Base-by-base conservation (phyloP, 2,797 vertebrate species). In the Karalla daura region DNA sequence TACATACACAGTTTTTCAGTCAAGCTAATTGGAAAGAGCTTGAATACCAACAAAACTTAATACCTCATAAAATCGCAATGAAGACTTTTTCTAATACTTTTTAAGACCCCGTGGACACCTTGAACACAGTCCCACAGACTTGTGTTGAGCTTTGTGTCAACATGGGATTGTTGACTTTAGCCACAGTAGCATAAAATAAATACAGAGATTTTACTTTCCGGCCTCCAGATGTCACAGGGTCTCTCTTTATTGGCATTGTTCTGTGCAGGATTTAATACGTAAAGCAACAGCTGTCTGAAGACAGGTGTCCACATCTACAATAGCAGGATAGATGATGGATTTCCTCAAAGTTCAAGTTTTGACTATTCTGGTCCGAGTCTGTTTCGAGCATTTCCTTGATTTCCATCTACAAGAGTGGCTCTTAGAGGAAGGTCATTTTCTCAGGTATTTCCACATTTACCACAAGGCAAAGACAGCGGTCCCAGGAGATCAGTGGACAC, bases 321-420 rank as follows among this genome's bases (percentile, higher is more conserved):
- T 17, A 35, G 27, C 44, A 41, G 46, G 21, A 63, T 24, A 45
- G 18, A 60, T 28, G 12, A 52, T 35, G 52, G 17, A 64, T 64
- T 59, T 64, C 54, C 25, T 60, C 6, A 23, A 53, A 30, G 50
- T 37, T 47, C 24, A 3, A 35, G 36, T 63, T 51, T 54, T 51
- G 14, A 39, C 11, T 35, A 33, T 68, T 17, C 12, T 8, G 20
- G 20, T 67, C 5, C 0, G n/a, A 37, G 33, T 66, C 20, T 33
- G 12, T 51, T 45, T 32, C 11, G 17, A 56, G 25, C 13, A 46
- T 33, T 66, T 66, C 37, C 37, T 63, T 27, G 25, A 51, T 74
- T 71, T 59, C 12, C 28, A 54, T 25, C 41, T 21, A 25, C 20
- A 49, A 56, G 52, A 58, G 8, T 18, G 4, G 18, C 41, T 67